A percentile compares a stretch with the other conserved stretches of the same genome.
Conservation (phyloP, 2,797 vertebrate species). For the Ciconia nigra region DNA sequence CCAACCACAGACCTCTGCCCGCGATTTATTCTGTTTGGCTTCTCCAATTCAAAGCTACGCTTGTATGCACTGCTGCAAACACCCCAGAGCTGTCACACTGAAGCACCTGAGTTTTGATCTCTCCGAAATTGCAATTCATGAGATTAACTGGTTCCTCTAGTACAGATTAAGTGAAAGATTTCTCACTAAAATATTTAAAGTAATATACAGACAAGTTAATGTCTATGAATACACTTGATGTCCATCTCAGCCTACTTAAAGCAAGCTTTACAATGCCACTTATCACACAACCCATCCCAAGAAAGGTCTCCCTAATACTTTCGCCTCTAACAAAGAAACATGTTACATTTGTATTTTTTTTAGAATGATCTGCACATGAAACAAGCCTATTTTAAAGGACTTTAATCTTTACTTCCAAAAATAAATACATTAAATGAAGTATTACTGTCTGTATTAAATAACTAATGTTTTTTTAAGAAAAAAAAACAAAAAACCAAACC, state of each 20-base stretch:
- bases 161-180: background rate
- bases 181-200: background rate
- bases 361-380: background rate
- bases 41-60: background rate
- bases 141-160: background rate
- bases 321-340: background rate
- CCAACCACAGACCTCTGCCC: background rate
- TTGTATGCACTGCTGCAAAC: background rate
- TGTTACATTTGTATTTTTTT: background rate
- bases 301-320: background rate
- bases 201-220: background rate
- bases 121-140: background rate
- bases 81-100: background rate
- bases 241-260: background rate
- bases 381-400: background rate
- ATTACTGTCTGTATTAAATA: background rate
- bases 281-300: background rate
- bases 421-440: background rate
- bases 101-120: background rate
- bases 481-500: accelerated
- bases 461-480: background rate
- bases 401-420: background rate
- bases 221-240: background rate
- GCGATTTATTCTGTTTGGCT: background rate
- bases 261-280: background rate